These are phyloP conservation scores for Stegostoma tigrinum DNA, from an alignment of 2,113 vertebrate genomes.

Conservation along the genomic window DNA sequence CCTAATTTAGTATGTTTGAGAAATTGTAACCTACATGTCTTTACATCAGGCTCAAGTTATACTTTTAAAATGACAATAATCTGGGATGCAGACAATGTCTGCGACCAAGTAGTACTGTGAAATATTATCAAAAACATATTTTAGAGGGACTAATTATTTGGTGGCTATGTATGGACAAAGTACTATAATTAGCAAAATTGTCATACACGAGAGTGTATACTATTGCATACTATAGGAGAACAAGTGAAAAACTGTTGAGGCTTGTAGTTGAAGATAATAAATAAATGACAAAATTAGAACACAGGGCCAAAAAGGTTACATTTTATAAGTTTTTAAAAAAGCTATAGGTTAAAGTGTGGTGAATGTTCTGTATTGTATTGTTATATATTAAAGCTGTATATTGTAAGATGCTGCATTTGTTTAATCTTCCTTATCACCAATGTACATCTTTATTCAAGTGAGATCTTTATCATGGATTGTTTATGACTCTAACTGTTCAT, in stretches of 20 bases:
- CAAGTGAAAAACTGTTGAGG: neutral
- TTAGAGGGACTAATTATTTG: neutral
- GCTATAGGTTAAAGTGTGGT: neutral
- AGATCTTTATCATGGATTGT: neutral
- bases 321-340: neutral
- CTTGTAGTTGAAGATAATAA: neutral
- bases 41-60: neutral
- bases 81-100: neutral
- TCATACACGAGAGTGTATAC: no score
- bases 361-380: neutral
- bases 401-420: neutral
- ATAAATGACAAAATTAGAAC: neutral
- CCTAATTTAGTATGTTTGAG: neutral
- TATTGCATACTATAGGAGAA: neutral
- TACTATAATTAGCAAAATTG: neutral
- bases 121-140: neutral
- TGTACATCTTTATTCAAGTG: neutral
- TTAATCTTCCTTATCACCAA: neutral
- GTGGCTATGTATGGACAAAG: neutral
- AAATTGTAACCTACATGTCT: neutral
- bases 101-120: neutral
- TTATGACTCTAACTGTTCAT: slow-evolving; percentile 45
- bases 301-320: neutral
- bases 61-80: neutral
- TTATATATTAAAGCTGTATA: neutral